Evolutionary conservation across 1,140 invertebrate genomes (phyloP), one percentile per base, ranked within the genome.

Genomic region (Anadara kagoshimensis): DNA sequence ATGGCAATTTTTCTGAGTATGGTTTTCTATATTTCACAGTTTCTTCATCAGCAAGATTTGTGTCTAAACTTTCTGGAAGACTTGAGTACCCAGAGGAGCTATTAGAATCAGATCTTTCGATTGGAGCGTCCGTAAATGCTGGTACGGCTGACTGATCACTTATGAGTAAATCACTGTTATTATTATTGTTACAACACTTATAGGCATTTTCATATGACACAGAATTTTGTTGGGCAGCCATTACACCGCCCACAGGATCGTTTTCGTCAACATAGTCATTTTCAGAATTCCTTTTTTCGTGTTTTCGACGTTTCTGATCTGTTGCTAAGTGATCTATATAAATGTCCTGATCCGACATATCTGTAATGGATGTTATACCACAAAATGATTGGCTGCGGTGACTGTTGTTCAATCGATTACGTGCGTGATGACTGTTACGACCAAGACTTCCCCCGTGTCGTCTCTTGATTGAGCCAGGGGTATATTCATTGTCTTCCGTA

Each of bases 401-500:
- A 75, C 69, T 72, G 24, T 65, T 65, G 26, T 67, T 43, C 18
- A 73, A 69, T 26, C 72, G 58, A 63, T 70, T 80, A 41, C 66
- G 49, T 43, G 47, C 51, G n/a, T 61, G 62, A 10, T 62, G 45
- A 70, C 66, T 77, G 20, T 75, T 72, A 11, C 72, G 57, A 12
- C 73, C 75, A 7, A 77, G 65, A 56, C 75, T 81, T 20, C 74
- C 76, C 14, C 72, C 73, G 65, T 74, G 64, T 1, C 75, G 63
- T 14, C 73, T 67, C 57, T 82, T 82, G 10, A 81, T 79, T 22
- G 81, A 79, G 22, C 73, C 78, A 41, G 83, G 81, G 5, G 66
- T 79, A 53, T 80, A 82, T 18, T 62, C 51, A n/a, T 14, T 63
- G 26, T 81, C 83, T 36, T 79, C 75, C 16, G 61, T 44, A 5